A percentile compares a stretch with the other conserved stretches of the same genome.
These are phyloP conservation scores for Setipinna tenuifilis DNA, from an alignment of 2,797 vertebrate species.

Conservation along the genomic window DNA sequence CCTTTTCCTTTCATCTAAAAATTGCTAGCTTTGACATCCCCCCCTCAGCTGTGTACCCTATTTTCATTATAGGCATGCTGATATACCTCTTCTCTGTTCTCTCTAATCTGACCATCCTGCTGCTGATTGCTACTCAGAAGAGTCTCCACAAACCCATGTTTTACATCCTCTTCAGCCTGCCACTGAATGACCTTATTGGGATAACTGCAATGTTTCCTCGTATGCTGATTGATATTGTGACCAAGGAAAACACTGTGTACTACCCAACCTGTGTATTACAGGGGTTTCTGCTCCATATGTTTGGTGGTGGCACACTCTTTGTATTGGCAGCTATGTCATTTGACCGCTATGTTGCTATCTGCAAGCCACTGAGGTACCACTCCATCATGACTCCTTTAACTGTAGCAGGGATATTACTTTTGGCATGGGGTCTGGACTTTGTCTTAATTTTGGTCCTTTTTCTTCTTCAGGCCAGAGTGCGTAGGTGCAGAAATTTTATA, in stretches of 20 bases:
- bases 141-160: too few relatives aligned
- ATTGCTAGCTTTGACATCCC: too few relatives aligned
- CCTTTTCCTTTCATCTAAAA: background rate
- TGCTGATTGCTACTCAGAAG: too few relatives aligned
- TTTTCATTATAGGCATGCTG: too few relatives aligned
- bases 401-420: conserved; percentile 32
- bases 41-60: too few relatives aligned
- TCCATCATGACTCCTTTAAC: conserved; percentile 57
- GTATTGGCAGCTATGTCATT: conserved; percentile 62
- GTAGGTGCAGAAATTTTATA: conserved; percentile 33
- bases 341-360: conserved; percentile 63
- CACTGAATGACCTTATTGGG: conserved; percentile 52
- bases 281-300: conserved; percentile 67
- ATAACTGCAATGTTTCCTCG: conserved; percentile 53
- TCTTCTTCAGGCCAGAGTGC: conserved; percentile 24
- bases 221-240: conserved; percentile 55
- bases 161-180: too few relatives aligned
- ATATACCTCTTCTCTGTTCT: too few relatives aligned
- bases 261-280: conserved; percentile 66
- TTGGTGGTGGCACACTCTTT: conserved; percentile 57
- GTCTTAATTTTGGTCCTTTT: conserved; percentile 33
- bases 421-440: conserved; percentile 43
- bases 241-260: conserved; percentile 48
- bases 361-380: conserved; percentile 62
- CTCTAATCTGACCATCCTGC: too few relatives aligned